These are phyloP conservation scores for Drosophila nr. fundita DNA, from an alignment of 2,888 invertebrate genomes.

Conservation along the genomic window DNA sequence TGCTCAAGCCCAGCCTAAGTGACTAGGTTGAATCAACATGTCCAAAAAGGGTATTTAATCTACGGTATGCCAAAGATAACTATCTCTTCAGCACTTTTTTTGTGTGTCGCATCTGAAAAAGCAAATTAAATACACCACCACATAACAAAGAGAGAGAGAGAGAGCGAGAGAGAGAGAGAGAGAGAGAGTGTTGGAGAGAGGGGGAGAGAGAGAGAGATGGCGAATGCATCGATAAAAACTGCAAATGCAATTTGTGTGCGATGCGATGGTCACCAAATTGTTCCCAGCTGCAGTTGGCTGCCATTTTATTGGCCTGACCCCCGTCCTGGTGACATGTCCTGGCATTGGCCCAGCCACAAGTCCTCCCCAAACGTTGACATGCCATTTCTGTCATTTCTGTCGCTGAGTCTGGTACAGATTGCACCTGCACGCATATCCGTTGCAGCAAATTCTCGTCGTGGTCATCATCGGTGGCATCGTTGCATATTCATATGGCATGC, in stretches of 20 bases:
- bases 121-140: conserved; percentile 59
- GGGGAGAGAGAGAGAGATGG: background rate
- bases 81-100: background rate
- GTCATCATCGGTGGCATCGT: conserved; percentile 67
- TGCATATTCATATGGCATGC: conserved; percentile 69
- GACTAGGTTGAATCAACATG: background rate
- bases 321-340: conserved; percentile 30
- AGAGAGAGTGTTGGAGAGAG: fast-evolving
- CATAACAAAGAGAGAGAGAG: background rate
- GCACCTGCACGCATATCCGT: conserved; percentile 71
- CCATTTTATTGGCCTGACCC: conserved; percentile 66
- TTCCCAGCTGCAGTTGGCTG: conserved; percentile 66
- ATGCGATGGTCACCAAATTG: conserved; percentile 55
- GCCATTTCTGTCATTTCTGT: conserved; percentile 33
- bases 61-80: background rate
- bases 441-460: conserved; percentile 46
- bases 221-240: conserved; percentile 53
- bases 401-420: conserved; percentile 65
- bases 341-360: conserved; percentile 34
- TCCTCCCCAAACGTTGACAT: conserved; percentile 60
- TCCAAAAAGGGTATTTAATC: conserved; percentile 22
- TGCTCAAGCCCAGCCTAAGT: background rate
- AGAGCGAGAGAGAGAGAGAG: background rate
- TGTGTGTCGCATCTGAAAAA: conserved; percentile 35
- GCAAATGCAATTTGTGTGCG: conserved; percentile 70